These are phyloP conservation scores for Corythaeola cristata DNA, from an alignment of 2,113 vertebrate genomes.

Conservation along the genomic window DNA sequence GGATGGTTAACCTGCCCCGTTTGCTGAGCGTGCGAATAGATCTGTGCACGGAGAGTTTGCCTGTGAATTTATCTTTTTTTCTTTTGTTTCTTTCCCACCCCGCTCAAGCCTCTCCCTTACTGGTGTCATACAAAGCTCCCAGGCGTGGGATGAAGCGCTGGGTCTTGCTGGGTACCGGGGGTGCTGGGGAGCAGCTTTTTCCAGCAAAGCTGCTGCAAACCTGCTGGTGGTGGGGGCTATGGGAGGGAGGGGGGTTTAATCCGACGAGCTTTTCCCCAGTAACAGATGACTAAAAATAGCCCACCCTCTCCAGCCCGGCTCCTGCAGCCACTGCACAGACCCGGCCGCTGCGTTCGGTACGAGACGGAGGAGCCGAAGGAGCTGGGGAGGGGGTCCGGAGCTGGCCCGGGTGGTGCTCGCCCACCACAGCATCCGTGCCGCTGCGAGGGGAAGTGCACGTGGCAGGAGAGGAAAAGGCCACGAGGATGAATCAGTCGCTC, in stretches of 20 bases:
- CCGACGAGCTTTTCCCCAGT: neutral
- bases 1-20: neutral
- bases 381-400: neutral
- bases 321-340: fast-evolving
- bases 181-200: neutral
- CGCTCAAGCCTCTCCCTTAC: neutral
- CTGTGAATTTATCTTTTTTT: neutral
- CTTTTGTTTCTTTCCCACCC: too few relatives aligned
- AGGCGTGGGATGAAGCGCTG: neutral
- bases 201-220: neutral
- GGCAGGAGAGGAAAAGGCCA: constrained; percentile 48
- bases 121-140: neutral
- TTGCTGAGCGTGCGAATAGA: neutral
- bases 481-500: constrained; percentile 61
- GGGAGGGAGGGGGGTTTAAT: neutral
- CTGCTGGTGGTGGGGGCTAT: neutral
- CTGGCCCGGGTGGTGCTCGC: neutral
- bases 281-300: neutral
- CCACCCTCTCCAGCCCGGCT: neutral
- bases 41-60: neutral
- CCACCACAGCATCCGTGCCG: neutral
- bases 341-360: fast-evolving
- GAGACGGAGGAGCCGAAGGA: neutral
- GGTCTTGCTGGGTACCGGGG: neutral
- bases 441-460: neutral